phyloP scores from a whole-genome alignment of 2,797 vertebrate genomes.

The Dromococcyx pavoninus region DNA sequence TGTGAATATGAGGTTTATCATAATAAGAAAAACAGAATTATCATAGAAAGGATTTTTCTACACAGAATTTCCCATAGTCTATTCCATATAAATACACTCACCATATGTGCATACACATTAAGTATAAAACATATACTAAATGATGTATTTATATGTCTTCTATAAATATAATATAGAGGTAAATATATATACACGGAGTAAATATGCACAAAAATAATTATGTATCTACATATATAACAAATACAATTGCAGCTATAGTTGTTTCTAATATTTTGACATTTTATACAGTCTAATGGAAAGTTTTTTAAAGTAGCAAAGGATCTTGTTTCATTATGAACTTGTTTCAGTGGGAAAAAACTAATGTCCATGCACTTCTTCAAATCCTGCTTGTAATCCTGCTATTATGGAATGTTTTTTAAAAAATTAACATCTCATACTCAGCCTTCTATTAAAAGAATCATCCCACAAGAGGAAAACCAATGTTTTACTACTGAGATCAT shows the following conservation, averaged over 20 bases:
- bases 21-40: background rate
- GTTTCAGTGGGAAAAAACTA: background rate
- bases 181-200: background rate
- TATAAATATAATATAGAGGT: background rate
- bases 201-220: background rate
- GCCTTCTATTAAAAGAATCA: background rate
- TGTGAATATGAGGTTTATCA: background rate
- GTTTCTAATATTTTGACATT: background rate
- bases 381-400: background rate
- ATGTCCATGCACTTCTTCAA: background rate
- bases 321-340: background rate
- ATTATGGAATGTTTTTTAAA: background rate
- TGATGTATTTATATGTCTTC: background rate
- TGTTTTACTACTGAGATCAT: background rate
- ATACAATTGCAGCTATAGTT: background rate
- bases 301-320: background rate
- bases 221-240: background rate
- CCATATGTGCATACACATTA: background rate
- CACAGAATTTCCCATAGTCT: background rate
- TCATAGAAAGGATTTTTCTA: background rate
- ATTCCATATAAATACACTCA: background rate
- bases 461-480: background rate
- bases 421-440: background rate
- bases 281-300: background rate
- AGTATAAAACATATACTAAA: background rate